phyloP scores from a whole-genome alignment of 2,888 invertebrate species.

The Thymelicus sylvestris region DNA sequence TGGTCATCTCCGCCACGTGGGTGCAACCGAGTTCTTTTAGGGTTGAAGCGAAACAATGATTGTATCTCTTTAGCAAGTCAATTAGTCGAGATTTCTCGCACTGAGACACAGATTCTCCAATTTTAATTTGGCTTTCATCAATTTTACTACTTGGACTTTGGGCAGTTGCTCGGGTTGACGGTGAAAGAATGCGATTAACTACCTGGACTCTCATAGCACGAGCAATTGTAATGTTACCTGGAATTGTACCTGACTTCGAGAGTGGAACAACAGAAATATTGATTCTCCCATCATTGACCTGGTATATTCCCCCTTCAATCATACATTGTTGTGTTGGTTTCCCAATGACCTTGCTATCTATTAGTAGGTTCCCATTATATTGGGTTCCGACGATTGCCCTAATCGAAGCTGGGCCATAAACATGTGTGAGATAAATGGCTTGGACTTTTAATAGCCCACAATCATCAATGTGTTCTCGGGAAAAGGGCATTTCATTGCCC shows the following conservation, averaged over 20 bases:
- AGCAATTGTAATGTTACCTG: constrained; percentile 9
- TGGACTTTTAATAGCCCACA: neutral
- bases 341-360: constrained; percentile 37
- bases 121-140: neutral
- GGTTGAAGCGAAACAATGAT: constrained; percentile 43
- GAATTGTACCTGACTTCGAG: constrained; percentile 16
- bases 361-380: constrained; percentile 18
- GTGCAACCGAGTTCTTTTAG: constrained; percentile 42
- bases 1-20: constrained; percentile 40
- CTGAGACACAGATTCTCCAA: constrained; percentile 7
- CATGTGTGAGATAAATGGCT: neutral
- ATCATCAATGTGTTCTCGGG: neutral
- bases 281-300: constrained; percentile 28
- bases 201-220: constrained; percentile 16
- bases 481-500: constrained; percentile 28
- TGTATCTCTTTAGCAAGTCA: constrained; percentile 29
- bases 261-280: constrained; percentile 34
- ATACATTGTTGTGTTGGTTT: constrained; percentile 39
- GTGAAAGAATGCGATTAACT: constrained; percentile 18
- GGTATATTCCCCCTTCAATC: constrained; percentile 38
- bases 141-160: neutral
- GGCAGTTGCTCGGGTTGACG: neutral
- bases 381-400: constrained; percentile 15
- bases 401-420: constrained; percentile 33
- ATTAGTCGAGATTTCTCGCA: constrained; percentile 28